phyloP scores from a whole-genome alignment of 1,140 invertebrate species.

The Drosophila seguyi region DNA sequence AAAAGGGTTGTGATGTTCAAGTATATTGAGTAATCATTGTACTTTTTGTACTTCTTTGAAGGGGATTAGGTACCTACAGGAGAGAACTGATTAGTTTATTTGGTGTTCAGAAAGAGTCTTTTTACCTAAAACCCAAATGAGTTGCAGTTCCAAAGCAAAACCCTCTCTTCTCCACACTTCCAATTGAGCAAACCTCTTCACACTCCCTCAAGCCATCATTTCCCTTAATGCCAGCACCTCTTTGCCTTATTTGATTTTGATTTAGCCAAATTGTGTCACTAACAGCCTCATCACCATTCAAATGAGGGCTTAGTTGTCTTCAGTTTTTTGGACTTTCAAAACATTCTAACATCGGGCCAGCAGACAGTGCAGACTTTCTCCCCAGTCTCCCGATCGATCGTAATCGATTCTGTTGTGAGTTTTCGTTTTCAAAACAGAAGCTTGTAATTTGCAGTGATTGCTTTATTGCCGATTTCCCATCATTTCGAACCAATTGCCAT shows the following conservation, averaged over 20 bases:
- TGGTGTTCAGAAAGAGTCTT: no score
- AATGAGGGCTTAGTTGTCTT: slow-evolving; percentile 11
- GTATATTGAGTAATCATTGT: neutral
- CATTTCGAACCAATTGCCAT: slow-evolving; percentile 52
- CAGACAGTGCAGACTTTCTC: slow-evolving; percentile 12
- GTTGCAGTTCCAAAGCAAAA: no score
- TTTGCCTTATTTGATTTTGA: neutral
- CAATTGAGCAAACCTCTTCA: rapidly evolving
- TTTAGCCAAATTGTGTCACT: neutral
- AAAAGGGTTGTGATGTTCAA: slow-evolving; percentile 1
- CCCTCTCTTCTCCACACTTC: no score
- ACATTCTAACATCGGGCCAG: slow-evolving; percentile 6
- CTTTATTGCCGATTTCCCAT: slow-evolving; percentile 54
- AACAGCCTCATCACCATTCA: slow-evolving; percentile 14
- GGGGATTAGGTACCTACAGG: no score
- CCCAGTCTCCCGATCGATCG: slow-evolving; percentile 7
- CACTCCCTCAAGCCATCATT: no score
- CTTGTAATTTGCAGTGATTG: slow-evolving; percentile 72
- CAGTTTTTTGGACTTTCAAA: slow-evolving; percentile 26
- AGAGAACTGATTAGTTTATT: no score
- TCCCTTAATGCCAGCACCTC: neutral
- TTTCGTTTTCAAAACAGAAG: slow-evolving; percentile 71
- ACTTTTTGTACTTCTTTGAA: no score
- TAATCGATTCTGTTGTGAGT: slow-evolving; percentile 32
- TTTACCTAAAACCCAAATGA: no score